Evolutionary conservation across 2,113 vertebrate genomes (phyloP), one percentile per base, ranked within the genome.

Genomic region (Peromyscus polionotus): DNA sequence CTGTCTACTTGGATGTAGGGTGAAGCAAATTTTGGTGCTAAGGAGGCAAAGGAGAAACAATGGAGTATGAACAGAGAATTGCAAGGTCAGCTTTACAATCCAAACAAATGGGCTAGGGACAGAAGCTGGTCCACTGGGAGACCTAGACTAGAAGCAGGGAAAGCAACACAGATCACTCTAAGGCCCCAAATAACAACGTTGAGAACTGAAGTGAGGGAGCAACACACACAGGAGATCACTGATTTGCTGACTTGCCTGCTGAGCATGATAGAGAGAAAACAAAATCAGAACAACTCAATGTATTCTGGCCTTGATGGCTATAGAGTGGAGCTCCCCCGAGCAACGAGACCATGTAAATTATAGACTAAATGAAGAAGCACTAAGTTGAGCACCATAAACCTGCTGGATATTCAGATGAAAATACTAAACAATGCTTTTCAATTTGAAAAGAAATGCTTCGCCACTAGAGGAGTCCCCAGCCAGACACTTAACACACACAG

Each of bases 281-380:
- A 36, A 63, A 89, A 45, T 31, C 77, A 95, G 20, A 96, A 61
- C 22, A 94, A 88, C 61, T 92, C 59, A 57, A 83, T 63, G 59
- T 88, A 72, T 76, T 92, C 76, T 91, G 42, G 57, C 36, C 75
- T 90, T 83, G 9, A 76, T 61, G 19, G 93, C 76, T 20, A 80
- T 57, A 76, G 1, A 5, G 3, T 80, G 70, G 45, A 59, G 31
- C 63, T 68, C 48, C 31, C 77, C 63, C 39, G 76, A 95, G 76
- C 68, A 45, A 84, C 0, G 31, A 16, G 68, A 83, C 14, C 36
- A 24, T 33, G 2, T 79, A 80, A 94, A 88, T 51, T 76, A 3
- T 67, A 89, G 76, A 45, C 20, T 54, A 48, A 76, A 1, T 28
- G 16, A 33, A 91, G 42, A 24, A 80, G 1, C 19, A 13, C 80